Evolutionary conservation across 2,888 invertebrate species (phyloP), one percentile per base, ranked within the genome.

Genomic region (Caenorhabditis japonica): DNA sequence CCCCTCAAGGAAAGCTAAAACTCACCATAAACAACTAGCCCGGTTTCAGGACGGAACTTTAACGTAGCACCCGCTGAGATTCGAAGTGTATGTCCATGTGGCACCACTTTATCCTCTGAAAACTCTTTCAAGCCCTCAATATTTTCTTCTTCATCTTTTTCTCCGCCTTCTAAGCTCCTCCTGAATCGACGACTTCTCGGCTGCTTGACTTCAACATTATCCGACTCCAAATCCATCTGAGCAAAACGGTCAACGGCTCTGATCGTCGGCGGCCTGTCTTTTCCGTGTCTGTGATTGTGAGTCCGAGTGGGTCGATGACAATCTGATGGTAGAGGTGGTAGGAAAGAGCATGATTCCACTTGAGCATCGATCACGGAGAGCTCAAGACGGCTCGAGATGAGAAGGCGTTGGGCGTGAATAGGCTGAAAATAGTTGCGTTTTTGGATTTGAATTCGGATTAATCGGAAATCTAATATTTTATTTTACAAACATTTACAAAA

Each of bases 331-430:
- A 34, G 43, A 27, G 53, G 53, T 15, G 59, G 51, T 19, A 46
- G 58, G 8, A 36, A 49, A n/a, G 52, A 47, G 55, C 79, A 79
- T n/a, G 79, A 72, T 59, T 71, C 47, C 8, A 79, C 79, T 66
- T 79, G 79, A 10, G 71, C 79, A 58, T 79, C 79, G 25, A 79
- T 79, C 4, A 79, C 60, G 13, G 74, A 74, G 12, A 79, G 47
- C 15, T 76, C 74, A 2, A 51, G 34, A 15, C 79, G 52, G 23
- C 71, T 71, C 5, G 76, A 74, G 21, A 79, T 76, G n/a, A 76
- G 47, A 12, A 78, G 51, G 13, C 70, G 66, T 7, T 49, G 70
- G 10, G 74, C 78, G 23, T 66, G 66, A 19, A 78, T 62, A 21
- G 66, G 70, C 78, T 78, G 55, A 52, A 77, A 72, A 15, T 1